These are phyloP conservation scores for Phyto melanocephala DNA, from an alignment of 2,888 invertebrate species.

Conservation along the genomic window DNA sequence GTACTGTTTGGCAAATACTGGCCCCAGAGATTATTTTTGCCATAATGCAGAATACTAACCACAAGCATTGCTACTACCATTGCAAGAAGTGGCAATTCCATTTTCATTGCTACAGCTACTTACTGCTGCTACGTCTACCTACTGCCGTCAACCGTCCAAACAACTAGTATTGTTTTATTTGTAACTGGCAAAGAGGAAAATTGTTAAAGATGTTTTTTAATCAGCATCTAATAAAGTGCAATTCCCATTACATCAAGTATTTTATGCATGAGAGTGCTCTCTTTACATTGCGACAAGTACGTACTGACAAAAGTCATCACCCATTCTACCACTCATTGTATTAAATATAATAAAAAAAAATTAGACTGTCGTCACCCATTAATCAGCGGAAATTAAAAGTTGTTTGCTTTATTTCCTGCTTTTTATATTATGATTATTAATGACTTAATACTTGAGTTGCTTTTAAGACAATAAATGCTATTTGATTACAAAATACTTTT, in stretches of 20 bases:
- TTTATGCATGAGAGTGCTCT: background rate
- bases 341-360: background rate
- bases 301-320: background rate
- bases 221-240: constrained; percentile 11
- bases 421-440: too few relatives aligned
- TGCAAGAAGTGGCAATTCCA: background rate
- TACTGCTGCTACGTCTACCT: background rate
- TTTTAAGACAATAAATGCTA: too few relatives aligned
- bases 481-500: too few relatives aligned
- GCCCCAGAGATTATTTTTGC: constrained; percentile 33
- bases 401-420: background rate
- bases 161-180: background rate
- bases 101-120: background rate
- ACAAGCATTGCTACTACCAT: background rate
- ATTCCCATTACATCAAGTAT: constrained; percentile 19
- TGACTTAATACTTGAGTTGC: too few relatives aligned
- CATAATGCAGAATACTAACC: constrained; percentile 36
- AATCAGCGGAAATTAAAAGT: constrained; percentile 8
- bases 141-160: background rate
- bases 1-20: constrained; percentile 7
- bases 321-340: background rate
- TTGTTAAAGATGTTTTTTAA: constrained; percentile 18
- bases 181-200: constrained; percentile 4
- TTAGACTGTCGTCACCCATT: background rate
- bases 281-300: background rate